These are phyloP conservation scores for Bombus superbus DNA, from an alignment of 1,140 invertebrate genomes.

Conservation along the genomic window DNA sequence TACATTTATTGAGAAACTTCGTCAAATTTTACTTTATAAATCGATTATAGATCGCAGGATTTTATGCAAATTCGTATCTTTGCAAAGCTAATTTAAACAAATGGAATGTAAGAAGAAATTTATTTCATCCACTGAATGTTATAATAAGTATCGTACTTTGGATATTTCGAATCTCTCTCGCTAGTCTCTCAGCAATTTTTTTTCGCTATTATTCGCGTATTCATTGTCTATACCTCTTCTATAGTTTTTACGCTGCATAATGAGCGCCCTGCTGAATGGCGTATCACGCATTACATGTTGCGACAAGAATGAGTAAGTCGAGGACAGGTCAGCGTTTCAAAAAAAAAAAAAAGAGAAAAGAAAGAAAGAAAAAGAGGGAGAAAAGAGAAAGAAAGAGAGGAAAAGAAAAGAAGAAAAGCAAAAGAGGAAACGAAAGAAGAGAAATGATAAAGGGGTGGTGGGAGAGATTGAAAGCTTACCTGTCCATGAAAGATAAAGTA, in stretches of 20 bases:
- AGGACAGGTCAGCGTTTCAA: conserved; percentile 47
- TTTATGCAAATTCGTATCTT: no score
- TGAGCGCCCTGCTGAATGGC: not conserved
- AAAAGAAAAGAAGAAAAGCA: not conserved
- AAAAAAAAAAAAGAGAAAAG: not conserved
- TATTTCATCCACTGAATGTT: no score
- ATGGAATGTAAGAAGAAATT: no score
- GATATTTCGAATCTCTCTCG: no score
- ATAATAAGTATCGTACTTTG: no score
- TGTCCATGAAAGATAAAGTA: conserved; percentile 15
- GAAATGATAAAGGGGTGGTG: no score
- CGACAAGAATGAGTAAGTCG: conserved; percentile 41
- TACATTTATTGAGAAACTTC: no score
- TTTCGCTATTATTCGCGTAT: not conserved
- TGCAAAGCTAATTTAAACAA: no score
- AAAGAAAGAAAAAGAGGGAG: not conserved
- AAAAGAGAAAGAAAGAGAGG: not conserved
- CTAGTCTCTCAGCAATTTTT: no score
- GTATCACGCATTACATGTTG: not conserved
- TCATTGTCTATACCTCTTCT: conserved; percentile 16
- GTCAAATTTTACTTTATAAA: no score
- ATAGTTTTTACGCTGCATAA: conserved; percentile 17
- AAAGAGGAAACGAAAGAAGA: not conserved
- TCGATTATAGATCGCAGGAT: no score
- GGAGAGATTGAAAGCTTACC: conserved; percentile 50